Conservation (phyloP, 2,888 invertebrate genomes). For the Fragum sueziense region DNA sequence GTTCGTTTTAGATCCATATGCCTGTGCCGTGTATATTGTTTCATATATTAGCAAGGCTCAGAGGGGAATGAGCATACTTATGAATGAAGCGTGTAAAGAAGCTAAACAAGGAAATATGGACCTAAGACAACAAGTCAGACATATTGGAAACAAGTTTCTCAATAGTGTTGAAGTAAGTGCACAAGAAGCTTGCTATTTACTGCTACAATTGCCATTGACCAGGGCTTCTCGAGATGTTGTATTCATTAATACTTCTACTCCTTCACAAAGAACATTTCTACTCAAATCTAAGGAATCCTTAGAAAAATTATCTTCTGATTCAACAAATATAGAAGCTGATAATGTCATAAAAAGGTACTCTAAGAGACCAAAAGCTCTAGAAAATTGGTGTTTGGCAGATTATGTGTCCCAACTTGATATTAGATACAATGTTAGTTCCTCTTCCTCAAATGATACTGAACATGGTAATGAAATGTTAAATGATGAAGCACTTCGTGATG, state of each 20-base stretch:
- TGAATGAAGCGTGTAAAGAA: constrained; percentile 56
- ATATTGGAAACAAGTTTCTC: constrained; percentile 67
- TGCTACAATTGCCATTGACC: constrained; percentile 64
- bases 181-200: constrained; percentile 69
- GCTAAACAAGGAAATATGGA: constrained; percentile 45
- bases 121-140: constrained; percentile 47
- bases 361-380: constrained; percentile 40
- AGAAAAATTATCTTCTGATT: constrained; percentile 54
- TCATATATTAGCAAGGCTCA: constrained; percentile 62
- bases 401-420: too few species aligned
- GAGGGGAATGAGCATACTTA: constrained; percentile 59
- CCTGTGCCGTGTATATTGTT: constrained; percentile 62
- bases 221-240: constrained; percentile 47
- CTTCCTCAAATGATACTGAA: too few species aligned
- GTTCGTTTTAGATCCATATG: constrained; percentile 53
- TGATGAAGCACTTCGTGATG: too few species aligned
- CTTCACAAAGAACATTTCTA: constrained; percentile 66
- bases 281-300: constrained; percentile 66
- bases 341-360: constrained; percentile 53
- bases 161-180: constrained; percentile 69
- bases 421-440: too few species aligned
- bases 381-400: constrained; percentile 48
- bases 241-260: constrained; percentile 65
- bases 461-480: constrained; percentile 33
- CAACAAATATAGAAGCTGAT: constrained; percentile 46